These are phyloP conservation scores for Octomys mimax DNA, from an alignment of 2,797 vertebrate genomes.

Conservation along the genomic window DNA sequence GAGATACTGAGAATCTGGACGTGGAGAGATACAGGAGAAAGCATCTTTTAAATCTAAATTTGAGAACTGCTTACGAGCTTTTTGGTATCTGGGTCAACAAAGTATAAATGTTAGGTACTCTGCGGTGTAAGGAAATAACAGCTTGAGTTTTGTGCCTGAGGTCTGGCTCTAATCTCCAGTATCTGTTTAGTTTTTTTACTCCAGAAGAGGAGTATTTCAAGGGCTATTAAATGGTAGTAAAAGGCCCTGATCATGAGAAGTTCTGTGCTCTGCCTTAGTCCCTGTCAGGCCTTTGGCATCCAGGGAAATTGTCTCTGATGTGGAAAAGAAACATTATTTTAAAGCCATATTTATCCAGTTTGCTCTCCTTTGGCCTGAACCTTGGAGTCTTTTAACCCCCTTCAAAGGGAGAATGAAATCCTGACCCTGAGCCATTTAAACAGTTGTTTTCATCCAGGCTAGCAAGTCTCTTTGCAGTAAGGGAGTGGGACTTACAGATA, in stretches of 20 bases:
- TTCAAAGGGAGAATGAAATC: neutral
- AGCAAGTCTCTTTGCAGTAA: neutral
- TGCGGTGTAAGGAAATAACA: neutral
- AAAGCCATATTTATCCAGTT: neutral
- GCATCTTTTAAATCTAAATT: neutral
- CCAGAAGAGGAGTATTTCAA: neutral
- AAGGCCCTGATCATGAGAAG: neutral
- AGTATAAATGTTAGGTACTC: neutral
- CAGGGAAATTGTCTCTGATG: neutral
- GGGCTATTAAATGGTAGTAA: neutral
- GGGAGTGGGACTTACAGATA: neutral
- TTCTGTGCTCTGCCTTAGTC: neutral
- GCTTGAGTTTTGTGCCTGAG: neutral
- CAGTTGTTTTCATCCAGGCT: neutral
- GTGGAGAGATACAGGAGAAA: neutral
- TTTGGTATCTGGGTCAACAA: neutral
- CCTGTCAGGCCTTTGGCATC: neutral
- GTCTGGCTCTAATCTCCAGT: neutral
- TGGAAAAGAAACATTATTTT: neutral
- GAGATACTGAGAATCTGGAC: neutral
- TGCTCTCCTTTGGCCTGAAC: neutral
- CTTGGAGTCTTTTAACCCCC: neutral
- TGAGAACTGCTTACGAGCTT: neutral
- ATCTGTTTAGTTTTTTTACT: neutral
- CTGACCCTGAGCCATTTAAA: neutral